Conservation (phyloP, 1,140 invertebrate genomes). For the Arion vulgaris region DNA sequence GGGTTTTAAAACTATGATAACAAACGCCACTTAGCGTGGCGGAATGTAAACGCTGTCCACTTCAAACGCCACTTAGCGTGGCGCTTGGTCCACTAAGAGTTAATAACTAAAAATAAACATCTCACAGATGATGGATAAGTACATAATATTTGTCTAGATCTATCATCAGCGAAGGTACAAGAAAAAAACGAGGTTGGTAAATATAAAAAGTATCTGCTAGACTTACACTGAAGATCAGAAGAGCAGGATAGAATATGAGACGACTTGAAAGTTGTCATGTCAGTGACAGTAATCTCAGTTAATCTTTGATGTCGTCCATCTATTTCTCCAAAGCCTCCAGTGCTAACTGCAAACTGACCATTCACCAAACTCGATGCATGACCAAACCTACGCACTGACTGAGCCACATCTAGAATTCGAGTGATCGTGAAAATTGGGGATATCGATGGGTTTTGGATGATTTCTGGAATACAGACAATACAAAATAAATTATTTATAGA, state of each 20-base stretch:
- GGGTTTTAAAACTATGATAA: no score
- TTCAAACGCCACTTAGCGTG: no score
- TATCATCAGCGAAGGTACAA: no score
- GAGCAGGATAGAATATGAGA: slow-evolving; percentile 20
- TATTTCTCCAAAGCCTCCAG: slow-evolving; percentile 71
- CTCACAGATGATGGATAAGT: no score
- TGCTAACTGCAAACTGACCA: slow-evolving; percentile 46
- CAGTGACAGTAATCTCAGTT: slow-evolving; percentile 52
- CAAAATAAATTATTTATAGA: not conserved
- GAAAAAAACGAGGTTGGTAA: no score
- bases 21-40: no score
- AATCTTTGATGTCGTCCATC: slow-evolving; percentile 66
- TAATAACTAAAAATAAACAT: no score
- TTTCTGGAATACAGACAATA: not conserved
- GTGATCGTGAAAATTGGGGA: not conserved
- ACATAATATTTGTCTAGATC: no score
- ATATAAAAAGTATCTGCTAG: no score
- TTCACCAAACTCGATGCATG: slow-evolving; percentile 53
- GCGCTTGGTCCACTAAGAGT: no score
- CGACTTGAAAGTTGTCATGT: slow-evolving; percentile 51
- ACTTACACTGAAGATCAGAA: slow-evolving; percentile 41
- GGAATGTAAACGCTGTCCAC: no score
- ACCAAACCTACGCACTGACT: slow-evolving; percentile 58
- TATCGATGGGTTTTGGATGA: not conserved
- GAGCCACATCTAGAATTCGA: not conserved